phyloP scores from a whole-genome alignment of 2,888 invertebrate species.

The Nemurella pictetii region DNA sequence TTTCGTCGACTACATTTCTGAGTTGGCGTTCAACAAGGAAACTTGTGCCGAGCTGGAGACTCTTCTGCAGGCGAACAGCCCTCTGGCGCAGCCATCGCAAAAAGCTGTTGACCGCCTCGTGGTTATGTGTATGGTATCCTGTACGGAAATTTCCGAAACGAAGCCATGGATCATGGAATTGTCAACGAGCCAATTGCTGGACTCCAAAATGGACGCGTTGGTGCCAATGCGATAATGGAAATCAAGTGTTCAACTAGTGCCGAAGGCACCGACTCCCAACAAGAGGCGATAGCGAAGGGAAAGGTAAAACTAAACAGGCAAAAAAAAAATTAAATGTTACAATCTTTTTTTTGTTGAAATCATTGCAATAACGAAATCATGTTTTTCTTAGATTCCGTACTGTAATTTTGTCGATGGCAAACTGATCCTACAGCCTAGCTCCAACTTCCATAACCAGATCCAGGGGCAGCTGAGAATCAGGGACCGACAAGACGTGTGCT shows the following conservation, averaged over 20 bases:
- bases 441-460: constrained; percentile 18
- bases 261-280: constrained; percentile 33
- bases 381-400: neutral
- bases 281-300: constrained; percentile 31
- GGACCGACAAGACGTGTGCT: constrained; percentile 3
- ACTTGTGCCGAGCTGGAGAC: too few species aligned
- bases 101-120: constrained; percentile 40
- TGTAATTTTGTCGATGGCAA: constrained; percentile 5
- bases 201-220: constrained; percentile 41
- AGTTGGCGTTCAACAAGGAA: too few species aligned
- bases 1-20: neutral
- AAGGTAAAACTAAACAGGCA: neutral
- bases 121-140: constrained; percentile 40
- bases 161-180: constrained; percentile 40
- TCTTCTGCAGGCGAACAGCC: neutral
- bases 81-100: constrained; percentile 31
- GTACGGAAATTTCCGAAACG: constrained; percentile 37
- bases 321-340: too few species aligned
- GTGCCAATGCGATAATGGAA: constrained; percentile 42
- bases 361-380: too few species aligned
- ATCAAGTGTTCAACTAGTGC: constrained; percentile 43
- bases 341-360: too few species aligned
- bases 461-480: constrained; percentile 30
- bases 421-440: neutral
- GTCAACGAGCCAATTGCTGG: constrained; percentile 40